Conservation (phyloP, 2,113 vertebrate species). For the Gavia stellata region DNA sequence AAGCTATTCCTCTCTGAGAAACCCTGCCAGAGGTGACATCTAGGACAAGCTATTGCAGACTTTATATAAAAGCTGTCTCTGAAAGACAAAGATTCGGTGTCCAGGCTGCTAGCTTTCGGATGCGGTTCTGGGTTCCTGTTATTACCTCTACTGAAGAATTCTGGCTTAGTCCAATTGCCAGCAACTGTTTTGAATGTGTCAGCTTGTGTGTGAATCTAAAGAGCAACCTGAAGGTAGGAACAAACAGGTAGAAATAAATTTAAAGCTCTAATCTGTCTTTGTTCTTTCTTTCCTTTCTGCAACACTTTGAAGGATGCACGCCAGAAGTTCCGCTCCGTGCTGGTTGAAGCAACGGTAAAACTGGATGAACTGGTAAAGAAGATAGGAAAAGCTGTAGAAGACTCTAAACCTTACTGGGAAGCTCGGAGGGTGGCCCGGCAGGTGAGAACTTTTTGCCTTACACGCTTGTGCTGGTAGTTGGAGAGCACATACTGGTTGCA, state of each 20-base stretch:
- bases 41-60: not conserved
- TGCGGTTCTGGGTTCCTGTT: not conserved
- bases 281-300: not conserved
- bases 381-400: constrained; percentile 93
- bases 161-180: not conserved
- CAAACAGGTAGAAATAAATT: not conserved
- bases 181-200: not conserved
- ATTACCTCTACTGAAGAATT: not conserved
- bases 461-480: not conserved
- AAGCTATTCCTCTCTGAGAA: not conserved
- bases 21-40: not conserved
- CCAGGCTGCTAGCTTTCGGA: not conserved
- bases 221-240: not conserved
- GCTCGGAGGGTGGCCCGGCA: constrained; percentile 88
- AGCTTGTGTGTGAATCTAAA: not conserved
- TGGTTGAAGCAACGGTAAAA: constrained; percentile 91
- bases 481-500: not conserved
- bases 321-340: constrained; percentile 90
- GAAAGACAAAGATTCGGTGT: not conserved
- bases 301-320: constrained; percentile 80
- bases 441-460: constrained; percentile 70
- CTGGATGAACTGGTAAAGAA: constrained; percentile 94
- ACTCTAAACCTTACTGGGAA: constrained; percentile 98
- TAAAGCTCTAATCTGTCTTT: not conserved
- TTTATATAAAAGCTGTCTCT: not conserved